Percentiles rank a stretch among this genome's conserved stretches.
phyloP scores from a whole-genome alignment of 2,113 vertebrate species.

The Quiscalus mexicanus region DNA sequence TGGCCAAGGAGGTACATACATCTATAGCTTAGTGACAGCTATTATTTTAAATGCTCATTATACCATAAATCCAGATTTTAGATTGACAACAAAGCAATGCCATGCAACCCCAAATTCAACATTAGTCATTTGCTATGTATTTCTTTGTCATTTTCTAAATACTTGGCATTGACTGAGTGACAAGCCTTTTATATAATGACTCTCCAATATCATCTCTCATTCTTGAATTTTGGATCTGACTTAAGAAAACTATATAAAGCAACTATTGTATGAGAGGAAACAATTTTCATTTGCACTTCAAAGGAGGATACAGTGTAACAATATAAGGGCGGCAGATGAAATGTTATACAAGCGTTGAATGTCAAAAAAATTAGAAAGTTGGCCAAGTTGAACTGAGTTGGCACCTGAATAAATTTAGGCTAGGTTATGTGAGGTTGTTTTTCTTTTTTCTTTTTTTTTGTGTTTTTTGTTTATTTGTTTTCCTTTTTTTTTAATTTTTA shows the following conservation, averaged over 20 bases:
- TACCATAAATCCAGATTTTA: neutral
- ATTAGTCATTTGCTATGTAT: neutral
- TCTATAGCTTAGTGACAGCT: neutral
- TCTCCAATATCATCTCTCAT: conserved; percentile 54
- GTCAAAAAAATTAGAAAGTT: neutral
- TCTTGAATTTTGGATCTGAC: conserved; percentile 69
- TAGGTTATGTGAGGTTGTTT: neutral
- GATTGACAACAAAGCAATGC: neutral
- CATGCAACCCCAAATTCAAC: neutral
- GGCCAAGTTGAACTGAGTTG: conserved; percentile 21
- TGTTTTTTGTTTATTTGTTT: neutral
- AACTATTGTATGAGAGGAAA: conserved; percentile 62
- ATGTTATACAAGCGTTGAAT: neutral
- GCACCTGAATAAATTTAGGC: conserved; percentile 15
- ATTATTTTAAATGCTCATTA: neutral
- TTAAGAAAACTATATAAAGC: conserved; percentile 69
- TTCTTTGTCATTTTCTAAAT: conserved; percentile 14
- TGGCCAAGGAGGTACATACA: neutral
- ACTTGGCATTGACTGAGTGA: conserved; percentile 28
- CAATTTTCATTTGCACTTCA: conserved; percentile 66
- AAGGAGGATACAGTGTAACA: neutral
- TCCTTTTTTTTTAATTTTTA: no score
- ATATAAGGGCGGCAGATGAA: conserved; percentile 15
- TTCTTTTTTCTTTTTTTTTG: neutral
- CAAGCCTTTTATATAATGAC: conserved; percentile 10